Conservation (phyloP, 2,113 vertebrate species). For the Callorhinus ursinus region DNA sequence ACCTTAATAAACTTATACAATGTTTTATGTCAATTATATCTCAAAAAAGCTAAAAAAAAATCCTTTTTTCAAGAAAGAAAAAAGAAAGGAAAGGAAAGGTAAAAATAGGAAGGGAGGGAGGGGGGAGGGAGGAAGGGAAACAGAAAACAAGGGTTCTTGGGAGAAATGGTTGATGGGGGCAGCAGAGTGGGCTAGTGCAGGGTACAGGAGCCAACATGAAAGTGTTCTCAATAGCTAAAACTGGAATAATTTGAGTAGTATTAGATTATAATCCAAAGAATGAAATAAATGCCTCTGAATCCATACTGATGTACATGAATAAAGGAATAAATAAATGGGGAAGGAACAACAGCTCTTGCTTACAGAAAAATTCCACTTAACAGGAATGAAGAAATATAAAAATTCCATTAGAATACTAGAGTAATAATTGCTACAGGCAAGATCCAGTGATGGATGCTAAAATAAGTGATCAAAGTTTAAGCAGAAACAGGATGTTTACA, state of each 20-base stretch:
- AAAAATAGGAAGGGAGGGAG: not conserved
- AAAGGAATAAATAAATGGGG: constrained; percentile 3
- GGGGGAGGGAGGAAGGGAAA: not conserved
- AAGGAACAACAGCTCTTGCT: not conserved
- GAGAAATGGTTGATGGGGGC: not conserved
- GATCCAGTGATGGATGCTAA: not conserved
- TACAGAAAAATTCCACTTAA: not conserved
- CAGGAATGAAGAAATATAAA: not conserved
- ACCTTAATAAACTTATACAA: not conserved
- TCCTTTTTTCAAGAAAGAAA: not conserved
- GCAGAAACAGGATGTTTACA: not conserved
- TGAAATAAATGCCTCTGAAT: not conserved
- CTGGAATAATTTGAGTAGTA: not conserved
- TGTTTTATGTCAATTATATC: not conserved
- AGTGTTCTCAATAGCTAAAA: not conserved
- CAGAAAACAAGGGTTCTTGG: not conserved
- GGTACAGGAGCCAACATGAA: not conserved
- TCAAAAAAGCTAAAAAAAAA: not conserved
- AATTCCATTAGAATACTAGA: not conserved
- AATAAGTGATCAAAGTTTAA: constrained; percentile 1
- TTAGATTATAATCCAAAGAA: constrained; percentile 2
- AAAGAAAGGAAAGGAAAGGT: not conserved
- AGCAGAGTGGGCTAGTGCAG: not conserved
- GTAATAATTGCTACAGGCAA: not conserved
- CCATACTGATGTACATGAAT: not conserved